Evolutionary conservation across 2,113 vertebrate genomes (phyloP), one percentile per base, ranked within the genome.

Genomic region (Limnothrissa miodon): DNA sequence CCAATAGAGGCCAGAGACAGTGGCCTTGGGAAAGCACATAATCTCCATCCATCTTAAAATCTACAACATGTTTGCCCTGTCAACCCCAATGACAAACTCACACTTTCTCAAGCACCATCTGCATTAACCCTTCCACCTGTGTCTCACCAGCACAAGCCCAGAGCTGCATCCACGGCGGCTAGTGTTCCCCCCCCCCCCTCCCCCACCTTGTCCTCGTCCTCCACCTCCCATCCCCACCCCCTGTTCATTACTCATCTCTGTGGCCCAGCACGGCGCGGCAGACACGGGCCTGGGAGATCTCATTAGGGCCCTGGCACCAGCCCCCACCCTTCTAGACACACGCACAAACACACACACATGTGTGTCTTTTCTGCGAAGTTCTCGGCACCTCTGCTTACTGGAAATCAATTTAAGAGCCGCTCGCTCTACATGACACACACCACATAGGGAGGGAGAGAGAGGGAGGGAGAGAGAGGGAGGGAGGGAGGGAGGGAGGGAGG

Each of bases 191-290:
- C 33, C 25, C 9, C 1, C 0, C 29, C 8, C 9, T 62, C 13
- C 8, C 33, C n/a, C 29, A 33, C 10, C 10, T 33, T 11, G 5
- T 33, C 25, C 13, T 70, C 23, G 5, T 78, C 51, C 45, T 10
- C 83, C 88, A 80, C 79, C 79, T 19, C 48, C 48, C 17, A 51
- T 21, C 4, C 53, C 79, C 15, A 80, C 59, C 13, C 39, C 36
- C 45, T 44, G 29, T 82, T 86, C 83, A 82, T 91, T 88, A 83
- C 81, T 91, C 87, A 83, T 59, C 13, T 51, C 9, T 74, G 15
- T 39, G 19, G 56, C n/a, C 1, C 4, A 21, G 39, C 48, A 45
- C 78, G 48, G 39, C n/a, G 74, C 80, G 46, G 48, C n/a, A 78
- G 80, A 81, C 78, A 53, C 74, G 45, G 66, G 80, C 82, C 80